Percentiles rank a stretch among this genome's conserved stretches.
Conservation (phyloP, 2,113 vertebrate genomes). For the Orientallactaga bullata region DNA sequence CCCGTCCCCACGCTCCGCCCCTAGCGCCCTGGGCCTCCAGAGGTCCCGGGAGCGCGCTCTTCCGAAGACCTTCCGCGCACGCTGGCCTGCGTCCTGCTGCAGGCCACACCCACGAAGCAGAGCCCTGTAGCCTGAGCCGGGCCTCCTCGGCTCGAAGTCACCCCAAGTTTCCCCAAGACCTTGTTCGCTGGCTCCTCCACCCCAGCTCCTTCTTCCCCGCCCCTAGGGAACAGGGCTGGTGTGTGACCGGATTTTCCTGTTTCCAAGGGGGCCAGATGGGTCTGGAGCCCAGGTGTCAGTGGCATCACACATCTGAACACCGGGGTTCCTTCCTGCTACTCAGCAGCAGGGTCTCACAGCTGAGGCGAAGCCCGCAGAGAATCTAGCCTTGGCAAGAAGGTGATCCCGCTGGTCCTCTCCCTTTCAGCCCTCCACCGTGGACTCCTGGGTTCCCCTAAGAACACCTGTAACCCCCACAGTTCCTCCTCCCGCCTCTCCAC, state of each 20-base stretch:
- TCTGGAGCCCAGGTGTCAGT: not conserved
- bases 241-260: not conserved
- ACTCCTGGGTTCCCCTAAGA: not conserved
- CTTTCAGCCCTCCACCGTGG: no score
- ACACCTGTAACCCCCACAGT: not conserved
- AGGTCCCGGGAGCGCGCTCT: not conserved
- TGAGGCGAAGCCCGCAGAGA: not conserved
- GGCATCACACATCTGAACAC: no score
- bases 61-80: not conserved
- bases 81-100: accelerated
- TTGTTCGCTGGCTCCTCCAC: no score
- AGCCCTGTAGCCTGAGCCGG: accelerated
- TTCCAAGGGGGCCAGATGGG: no score
- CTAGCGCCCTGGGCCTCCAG: accelerated
- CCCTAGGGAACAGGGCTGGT: accelerated
- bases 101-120: not conserved
- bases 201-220: not conserved
- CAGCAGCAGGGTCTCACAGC: not conserved
- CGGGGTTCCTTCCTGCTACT: not conserved
- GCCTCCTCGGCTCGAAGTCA: not conserved
- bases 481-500: not conserved
- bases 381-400: not conserved
- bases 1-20: not conserved
- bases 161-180: not conserved
- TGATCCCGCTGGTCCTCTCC: not conserved